These are phyloP conservation scores for Enchytraeus crypticus DNA, from an alignment of 2,888 invertebrate species.

Conservation along the genomic window DNA sequence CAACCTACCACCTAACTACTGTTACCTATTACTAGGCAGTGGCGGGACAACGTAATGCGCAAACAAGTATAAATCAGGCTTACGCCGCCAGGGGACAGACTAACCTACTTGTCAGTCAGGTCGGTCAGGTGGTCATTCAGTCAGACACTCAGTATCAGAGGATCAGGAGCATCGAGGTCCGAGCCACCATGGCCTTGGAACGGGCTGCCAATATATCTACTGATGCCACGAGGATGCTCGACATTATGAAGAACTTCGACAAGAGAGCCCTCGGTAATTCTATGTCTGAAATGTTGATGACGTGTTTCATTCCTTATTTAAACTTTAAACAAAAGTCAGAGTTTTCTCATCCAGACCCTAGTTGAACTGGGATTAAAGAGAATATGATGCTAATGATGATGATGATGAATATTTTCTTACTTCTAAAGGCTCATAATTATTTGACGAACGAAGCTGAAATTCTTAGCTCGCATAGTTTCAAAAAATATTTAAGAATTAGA, in stretches of 20 bases:
- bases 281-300: no score
- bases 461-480: no score
- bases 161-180: constrained; percentile 2
- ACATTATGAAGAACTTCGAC: constrained; percentile 21
- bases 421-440: no score
- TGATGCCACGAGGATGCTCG: constrained; percentile 19
- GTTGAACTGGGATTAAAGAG: no score
- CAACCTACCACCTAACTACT: no score
- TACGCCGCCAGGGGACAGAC: not conserved
- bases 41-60: not conserved
- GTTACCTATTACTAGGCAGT: not conserved
- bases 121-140: not conserved
- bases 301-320: no score
- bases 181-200: not conserved
- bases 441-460: no score
- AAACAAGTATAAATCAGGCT: not conserved
- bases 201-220: not conserved
- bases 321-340: no score
- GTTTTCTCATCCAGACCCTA: no score
- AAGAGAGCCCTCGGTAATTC: constrained; percentile 5
- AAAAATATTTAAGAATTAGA: no score
- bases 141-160: not conserved
- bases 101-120: not conserved
- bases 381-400: no score
- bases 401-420: no score